Percentiles rank a stretch among this genome's conserved stretches.
Evolutionary conservation across 2,113 vertebrate genomes (phyloP).

Genomic region (Boulengerochromis microlepis): DNA sequence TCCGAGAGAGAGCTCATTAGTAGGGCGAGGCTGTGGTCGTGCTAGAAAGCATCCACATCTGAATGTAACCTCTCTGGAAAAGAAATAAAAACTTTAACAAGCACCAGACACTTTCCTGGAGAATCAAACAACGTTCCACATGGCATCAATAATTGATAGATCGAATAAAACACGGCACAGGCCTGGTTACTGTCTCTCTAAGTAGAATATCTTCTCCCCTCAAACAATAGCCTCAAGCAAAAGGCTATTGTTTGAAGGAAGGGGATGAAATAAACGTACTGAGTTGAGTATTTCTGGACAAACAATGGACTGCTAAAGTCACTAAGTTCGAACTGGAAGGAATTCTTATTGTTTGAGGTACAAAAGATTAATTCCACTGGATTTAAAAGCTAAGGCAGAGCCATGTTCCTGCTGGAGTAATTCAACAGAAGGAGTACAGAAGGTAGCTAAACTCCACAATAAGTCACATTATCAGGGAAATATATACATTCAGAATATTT

Average conservation of each 20-base stretch:
- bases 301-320: neutral
- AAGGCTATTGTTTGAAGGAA: neutral
- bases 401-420: neutral
- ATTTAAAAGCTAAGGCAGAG: neutral
- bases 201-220: neutral
- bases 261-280: neutral
- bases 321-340: neutral
- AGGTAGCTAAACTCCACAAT: neutral
- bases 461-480: neutral
- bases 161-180: neutral
- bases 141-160: slow-evolving; percentile 5
- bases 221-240: neutral
- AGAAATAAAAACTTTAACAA: slow-evolving; percentile 7
- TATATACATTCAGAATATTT: neutral
- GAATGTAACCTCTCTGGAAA: neutral
- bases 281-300: neutral
- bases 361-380: neutral
- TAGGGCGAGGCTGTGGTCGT: neutral
- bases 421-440: neutral
- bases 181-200: neutral
- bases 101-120: neutral
- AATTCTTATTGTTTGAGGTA: neutral
- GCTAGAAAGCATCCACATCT: neutral
- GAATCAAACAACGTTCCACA: neutral
- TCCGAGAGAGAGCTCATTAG: neutral